Evolutionary conservation across 2,888 invertebrate genomes (phyloP).

Genomic region (Chrysodeixis includens): DNA sequence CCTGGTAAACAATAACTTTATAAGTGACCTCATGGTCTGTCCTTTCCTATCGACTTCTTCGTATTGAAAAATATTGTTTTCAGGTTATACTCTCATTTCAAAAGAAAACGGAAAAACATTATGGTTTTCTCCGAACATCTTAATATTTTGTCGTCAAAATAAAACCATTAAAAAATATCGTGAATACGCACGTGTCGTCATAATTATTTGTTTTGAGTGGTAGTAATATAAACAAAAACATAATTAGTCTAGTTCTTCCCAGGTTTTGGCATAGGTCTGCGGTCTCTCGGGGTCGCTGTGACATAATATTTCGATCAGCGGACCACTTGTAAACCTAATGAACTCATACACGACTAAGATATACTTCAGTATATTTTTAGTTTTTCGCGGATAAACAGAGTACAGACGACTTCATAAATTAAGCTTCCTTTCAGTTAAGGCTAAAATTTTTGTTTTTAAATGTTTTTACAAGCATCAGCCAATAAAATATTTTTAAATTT

Average conservation of each 20-base stretch:
- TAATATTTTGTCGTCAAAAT: slow-evolving; percentile 1
- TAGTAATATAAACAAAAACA: slow-evolving; percentile 11
- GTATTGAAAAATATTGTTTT: slow-evolving; percentile 9
- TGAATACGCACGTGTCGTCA: not conserved
- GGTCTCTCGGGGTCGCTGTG: slow-evolving; percentile 2
- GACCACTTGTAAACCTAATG: slow-evolving; percentile 5
- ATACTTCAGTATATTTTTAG: not conserved
- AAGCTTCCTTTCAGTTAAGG: not conserved
- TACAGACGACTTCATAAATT: not conserved
- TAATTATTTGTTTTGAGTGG: slow-evolving; percentile 1
- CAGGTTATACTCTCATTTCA: not conserved
- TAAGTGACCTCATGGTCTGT: slow-evolving; percentile 30
- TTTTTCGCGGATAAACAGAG: slow-evolving; percentile 7
- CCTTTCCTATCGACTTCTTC: slow-evolving; percentile 15
- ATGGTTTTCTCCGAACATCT: not conserved
- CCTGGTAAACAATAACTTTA: slow-evolving; percentile 33
- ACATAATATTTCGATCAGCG: slow-evolving; percentile 20
- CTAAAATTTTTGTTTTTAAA: not conserved
- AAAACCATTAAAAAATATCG: slow-evolving; percentile 4
- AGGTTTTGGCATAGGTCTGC: slow-evolving; percentile 14
- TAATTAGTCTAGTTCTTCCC: not conserved
- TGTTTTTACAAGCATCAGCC: not conserved
- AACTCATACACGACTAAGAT: not conserved
- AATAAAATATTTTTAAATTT: slow-evolving; percentile 14
- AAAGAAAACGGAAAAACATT: not conserved